Evolutionary conservation across 2,113 vertebrate species (phyloP), one percentile per base, ranked within the genome.

Genomic region (Platichthys flesus): DNA sequence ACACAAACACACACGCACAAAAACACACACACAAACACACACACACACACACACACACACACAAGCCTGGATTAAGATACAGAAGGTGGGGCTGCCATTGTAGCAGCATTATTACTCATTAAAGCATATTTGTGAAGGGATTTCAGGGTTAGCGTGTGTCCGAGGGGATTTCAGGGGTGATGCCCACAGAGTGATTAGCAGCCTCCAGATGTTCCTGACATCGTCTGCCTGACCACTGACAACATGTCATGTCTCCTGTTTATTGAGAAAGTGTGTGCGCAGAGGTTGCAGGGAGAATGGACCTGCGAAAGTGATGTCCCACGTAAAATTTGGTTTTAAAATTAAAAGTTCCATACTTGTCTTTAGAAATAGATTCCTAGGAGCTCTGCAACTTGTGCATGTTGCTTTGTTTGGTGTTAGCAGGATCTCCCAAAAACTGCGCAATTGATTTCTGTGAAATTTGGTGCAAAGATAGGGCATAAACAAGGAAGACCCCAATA

Each of bases 21-120:
- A 37, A 15, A 65, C 65, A 74, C 74, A 75, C 77, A 75, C 56
- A 62, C 26, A 26, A 58, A 57, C 21, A 76, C 42, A 80, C 61
- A 75, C 51, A 65, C 55, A 56, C 10, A 18, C 49, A 51, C 49
- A 51, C 49, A n/a, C 40, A 42, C 21, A 67, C 64, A 76, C 73
- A 81, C 70, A 74, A 58, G 51, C 55, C 56, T 40, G 90, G 90
- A 89, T 92, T 93, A 93, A 83, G 79, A 77, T 81, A 59, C 78
- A 83, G 79, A 88, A 90, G 88, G 80, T 88, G 74, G 74, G 64
- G 71, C 76, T 67, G 26, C 74, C 68, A 84, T 81, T 89, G 85
- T 87, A 61, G 66, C n/a, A 60, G 86, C 75, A 89, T 92, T 90
- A 88, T 85, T 77, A 72, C 85, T 89, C 83, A 87, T 92, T 90